A percentile compares a stretch with the other conserved stretches of the same genome.
phyloP scores from a whole-genome alignment of 2,797 vertebrate species.

The Dermochelys coriacea region DNA sequence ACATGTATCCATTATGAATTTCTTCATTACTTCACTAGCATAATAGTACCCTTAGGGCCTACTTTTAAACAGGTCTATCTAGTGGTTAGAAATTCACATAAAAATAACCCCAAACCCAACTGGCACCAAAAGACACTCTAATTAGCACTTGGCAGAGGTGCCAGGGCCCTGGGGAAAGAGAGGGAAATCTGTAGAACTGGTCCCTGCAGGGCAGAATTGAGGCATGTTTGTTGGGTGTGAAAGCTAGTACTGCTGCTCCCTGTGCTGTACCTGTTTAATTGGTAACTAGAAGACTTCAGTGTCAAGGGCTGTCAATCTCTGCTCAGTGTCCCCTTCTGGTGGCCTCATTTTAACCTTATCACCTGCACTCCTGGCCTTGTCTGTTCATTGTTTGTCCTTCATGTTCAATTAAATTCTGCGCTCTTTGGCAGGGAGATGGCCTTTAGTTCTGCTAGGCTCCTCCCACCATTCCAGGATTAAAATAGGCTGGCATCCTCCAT shows the following conservation, averaged over 20 bases:
- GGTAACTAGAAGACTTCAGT: not conserved
- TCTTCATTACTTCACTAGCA: not conserved
- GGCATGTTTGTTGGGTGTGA: not conserved
- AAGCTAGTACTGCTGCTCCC: not conserved
- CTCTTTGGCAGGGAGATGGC: not conserved
- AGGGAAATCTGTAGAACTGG: not conserved
- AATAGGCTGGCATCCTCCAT: not conserved
- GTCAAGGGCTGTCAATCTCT: not conserved
- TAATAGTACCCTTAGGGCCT: not conserved
- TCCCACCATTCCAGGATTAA: constrained; percentile 18
- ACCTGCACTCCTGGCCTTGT: not conserved
- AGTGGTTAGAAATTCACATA: not conserved
- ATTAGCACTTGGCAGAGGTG: not conserved
- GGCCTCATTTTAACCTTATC: not conserved
- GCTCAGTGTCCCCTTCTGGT: not conserved
- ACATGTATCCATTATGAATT: not conserved
- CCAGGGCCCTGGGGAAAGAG: not conserved
- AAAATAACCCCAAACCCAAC: not conserved
- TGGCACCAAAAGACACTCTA: not conserved
- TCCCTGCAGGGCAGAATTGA: not conserved
- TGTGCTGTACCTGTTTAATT: not conserved
- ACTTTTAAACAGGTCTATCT: not conserved
- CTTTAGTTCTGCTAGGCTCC: not conserved
- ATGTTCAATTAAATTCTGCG: not conserved
- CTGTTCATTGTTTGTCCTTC: not conserved